These are phyloP conservation scores for Diarsia mendica DNA, from an alignment of 2,888 invertebrate species.

Conservation along the genomic window DNA sequence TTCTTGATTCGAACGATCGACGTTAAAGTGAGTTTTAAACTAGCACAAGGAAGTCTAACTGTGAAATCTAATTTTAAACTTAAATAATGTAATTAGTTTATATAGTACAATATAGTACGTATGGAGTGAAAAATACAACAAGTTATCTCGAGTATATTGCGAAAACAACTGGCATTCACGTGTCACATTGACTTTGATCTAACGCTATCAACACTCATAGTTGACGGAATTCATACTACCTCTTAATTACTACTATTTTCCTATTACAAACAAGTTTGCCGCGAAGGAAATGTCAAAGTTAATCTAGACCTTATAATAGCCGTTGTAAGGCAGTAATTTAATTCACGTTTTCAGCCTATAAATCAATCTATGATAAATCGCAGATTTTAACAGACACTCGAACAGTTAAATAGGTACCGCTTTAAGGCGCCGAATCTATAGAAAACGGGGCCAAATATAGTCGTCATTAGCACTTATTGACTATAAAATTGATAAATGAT, in stretches of 20 bases:
- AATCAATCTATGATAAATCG: conserved; percentile 45
- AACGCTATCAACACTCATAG: conserved; percentile 58
- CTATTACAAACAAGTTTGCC: conserved; percentile 37
- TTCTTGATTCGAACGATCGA: conserved; percentile 3
- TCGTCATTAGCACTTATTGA: conserved; percentile 48
- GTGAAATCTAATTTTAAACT: conserved; percentile 2
- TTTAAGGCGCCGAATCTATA: conserved; percentile 22
- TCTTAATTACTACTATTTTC: conserved; percentile 43
- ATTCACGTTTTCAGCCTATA: conserved; percentile 11
- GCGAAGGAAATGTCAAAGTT: not conserved
- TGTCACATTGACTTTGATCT: conserved; percentile 69
- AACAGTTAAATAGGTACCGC: conserved; percentile 11
- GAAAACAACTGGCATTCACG: conserved; percentile 62
- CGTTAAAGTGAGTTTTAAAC: conserved; percentile 22
- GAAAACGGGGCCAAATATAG: conserved; percentile 35
- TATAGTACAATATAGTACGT: not conserved
- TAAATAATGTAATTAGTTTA: not conserved
- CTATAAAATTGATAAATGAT: conserved; percentile 57
- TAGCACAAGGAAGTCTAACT: conserved; percentile 1
- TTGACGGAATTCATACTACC: conserved; percentile 43
- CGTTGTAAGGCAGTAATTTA: not conserved
- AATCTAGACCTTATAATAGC: conserved; percentile 6
- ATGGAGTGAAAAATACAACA: conserved; percentile 6
- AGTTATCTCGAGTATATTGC: conserved; percentile 14
- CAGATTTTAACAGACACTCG: conserved; percentile 31